Conservation (phyloP, 2,113 vertebrate species). For the Mus pahari region DNA sequence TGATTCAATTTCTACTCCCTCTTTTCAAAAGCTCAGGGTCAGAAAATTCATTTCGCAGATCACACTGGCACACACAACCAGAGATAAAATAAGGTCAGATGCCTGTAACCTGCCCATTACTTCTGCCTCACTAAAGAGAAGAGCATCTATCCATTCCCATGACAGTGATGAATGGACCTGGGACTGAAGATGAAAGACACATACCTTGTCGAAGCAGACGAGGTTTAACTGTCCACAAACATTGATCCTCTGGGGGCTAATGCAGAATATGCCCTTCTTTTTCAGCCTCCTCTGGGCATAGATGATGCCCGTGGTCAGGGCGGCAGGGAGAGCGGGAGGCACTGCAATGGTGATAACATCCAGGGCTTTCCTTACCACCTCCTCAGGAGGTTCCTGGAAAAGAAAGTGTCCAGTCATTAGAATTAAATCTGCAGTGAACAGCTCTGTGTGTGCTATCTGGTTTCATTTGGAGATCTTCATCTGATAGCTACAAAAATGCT, state of each 20-base stretch:
- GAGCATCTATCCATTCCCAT: background rate
- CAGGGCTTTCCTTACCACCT: conserved; percentile 88
- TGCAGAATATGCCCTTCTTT: conserved; percentile 89
- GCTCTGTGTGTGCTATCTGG: background rate
- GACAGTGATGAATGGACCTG: background rate
- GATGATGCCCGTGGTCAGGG: conserved; percentile 89
- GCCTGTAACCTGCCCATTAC: background rate
- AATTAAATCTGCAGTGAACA: background rate
- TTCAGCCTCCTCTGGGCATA: conserved; percentile 88
- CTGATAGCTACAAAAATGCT: background rate
- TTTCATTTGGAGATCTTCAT: conserved; percentile 19
- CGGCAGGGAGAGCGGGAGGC: conserved; percentile 89
- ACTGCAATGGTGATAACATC: conserved; percentile 90
- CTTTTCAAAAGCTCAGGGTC: background rate
- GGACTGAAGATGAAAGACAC: background rate
- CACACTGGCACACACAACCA: background rate
- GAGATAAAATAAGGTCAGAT: conserved; percentile 18
- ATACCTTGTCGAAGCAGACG: conserved; percentile 91
- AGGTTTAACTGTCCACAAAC: conserved; percentile 90
- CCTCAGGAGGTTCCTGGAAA: conserved; percentile 83
- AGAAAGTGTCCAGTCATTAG: background rate
- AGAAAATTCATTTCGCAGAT: background rate
- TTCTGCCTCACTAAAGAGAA: background rate
- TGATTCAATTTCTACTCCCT: background rate
- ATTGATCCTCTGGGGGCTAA: conserved; percentile 90